Evolutionary conservation across 2,888 invertebrate genomes (phyloP).

Genomic region (Lacanobia wlatinum): DNA sequence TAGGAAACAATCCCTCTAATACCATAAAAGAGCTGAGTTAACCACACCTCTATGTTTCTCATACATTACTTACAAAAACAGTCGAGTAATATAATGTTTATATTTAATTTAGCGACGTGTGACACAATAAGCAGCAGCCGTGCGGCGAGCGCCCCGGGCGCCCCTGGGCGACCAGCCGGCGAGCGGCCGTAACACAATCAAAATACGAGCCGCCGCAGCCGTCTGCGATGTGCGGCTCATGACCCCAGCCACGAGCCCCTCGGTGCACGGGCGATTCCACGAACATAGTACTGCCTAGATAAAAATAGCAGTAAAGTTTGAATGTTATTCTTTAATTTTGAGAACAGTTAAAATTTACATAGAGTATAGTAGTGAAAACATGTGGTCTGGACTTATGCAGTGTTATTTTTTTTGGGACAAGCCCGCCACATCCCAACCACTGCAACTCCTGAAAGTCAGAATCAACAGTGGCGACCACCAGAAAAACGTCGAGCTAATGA

Average conservation of each 20-base stretch:
- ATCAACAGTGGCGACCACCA: too few relatives aligned
- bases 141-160: background rate
- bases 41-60: background rate
- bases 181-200: slow-evolving; percentile 29
- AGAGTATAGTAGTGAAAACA: background rate
- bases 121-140: slow-evolving; percentile 2
- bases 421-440: too few relatives aligned
- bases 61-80: slow-evolving; percentile 1
- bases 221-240: slow-evolving; percentile 3
- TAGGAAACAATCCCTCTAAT: background rate
- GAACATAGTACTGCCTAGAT: background rate
- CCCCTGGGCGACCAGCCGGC: too few relatives aligned
- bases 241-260: background rate
- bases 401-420: too few relatives aligned
- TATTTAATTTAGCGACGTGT: slow-evolving; percentile 23
- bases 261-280: background rate
- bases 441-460: too few relatives aligned
- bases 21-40: background rate
- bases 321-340: slow-evolving; percentile 4
- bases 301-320: background rate
- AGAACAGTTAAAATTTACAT: background rate
- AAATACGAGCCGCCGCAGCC: slow-evolving; percentile 32
- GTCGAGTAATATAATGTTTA: slow-evolving; percentile 20
- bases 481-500: too few relatives aligned
- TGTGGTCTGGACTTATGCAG: background rate